Percentiles rank a stretch among this genome's conserved stretches.
phyloP scores from a whole-genome alignment of 2,113 vertebrate genomes.

The Gila orcuttii region DNA sequence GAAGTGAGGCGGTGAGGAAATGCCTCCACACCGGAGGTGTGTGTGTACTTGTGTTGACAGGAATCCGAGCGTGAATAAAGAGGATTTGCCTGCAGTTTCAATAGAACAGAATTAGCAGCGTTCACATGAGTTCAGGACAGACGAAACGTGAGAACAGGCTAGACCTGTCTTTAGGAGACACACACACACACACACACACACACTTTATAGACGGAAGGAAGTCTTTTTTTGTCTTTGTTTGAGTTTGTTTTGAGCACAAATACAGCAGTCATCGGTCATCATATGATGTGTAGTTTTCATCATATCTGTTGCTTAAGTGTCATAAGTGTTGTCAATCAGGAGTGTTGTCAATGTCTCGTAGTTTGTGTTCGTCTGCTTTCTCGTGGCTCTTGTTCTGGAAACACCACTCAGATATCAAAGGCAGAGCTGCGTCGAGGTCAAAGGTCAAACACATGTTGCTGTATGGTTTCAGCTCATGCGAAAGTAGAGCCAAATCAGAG shows the following conservation, averaged over 20 bases:
- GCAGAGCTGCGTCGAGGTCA: background rate
- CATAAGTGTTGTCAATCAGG: background rate
- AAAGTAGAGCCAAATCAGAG: background rate
- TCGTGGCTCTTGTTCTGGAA: background rate
- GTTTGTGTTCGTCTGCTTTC: background rate
- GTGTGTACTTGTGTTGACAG: conserved; percentile 20
- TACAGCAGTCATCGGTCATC: background rate
- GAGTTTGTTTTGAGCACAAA: background rate
- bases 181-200: conserved; percentile 1
- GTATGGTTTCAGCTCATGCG: background rate
- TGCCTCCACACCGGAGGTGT: background rate
- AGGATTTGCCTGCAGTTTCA: conserved; percentile 30
- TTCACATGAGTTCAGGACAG: conserved; percentile 15
- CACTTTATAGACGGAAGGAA: background rate
- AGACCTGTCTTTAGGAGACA: conserved; percentile 14
- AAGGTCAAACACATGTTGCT: background rate
- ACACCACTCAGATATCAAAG: background rate
- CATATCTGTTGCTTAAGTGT: background rate
- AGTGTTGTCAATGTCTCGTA: background rate
- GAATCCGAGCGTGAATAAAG: conserved; percentile 30
- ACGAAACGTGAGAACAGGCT: conserved; percentile 32
- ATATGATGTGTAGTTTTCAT: background rate
- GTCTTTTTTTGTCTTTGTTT: background rate
- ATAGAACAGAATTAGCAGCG: background rate
- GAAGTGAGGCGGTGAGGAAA: background rate